Base-by-base conservation (phyloP, 2,888 invertebrate species). In the Acrobasis repandana region DNA sequence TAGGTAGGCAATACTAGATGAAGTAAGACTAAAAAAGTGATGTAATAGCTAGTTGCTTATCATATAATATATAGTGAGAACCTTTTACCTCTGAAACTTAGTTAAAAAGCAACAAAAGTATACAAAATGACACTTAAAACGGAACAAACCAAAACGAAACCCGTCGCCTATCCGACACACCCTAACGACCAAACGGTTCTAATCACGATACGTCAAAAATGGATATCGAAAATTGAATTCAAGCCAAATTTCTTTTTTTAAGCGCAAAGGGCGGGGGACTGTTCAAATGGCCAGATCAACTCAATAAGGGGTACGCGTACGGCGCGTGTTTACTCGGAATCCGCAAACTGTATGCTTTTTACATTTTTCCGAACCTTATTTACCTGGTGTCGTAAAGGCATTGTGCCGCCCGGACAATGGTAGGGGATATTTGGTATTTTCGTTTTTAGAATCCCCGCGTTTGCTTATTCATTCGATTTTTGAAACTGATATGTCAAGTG, bases 121-220 rank as follows among this genome's bases (percentile, higher is more conserved):
- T 65, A 63, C 61, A 60, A 70, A 70, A 69, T 72, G 69, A 69
- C 77, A 77, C 76, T 80, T 75, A 82, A 79, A 63, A 75, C 63
- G 67, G 81, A 78, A 74, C 72, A 76, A 74, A 81, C 74, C 75
- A 16, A 79, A 72, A 75, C 71, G 72, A 20, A 15, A 62, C 65
- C 63, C 63, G 66, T 63, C 70, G 72, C 69, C 73, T 69, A 67
- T 63, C 62, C 73, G 68, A 79, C 77, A 76, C 78, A 70, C 78
- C 86, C 83, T 90, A 90, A 92, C 91, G 86, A 89, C 81, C 83
- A 85, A 89, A 86, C 90, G 83, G 90, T 89, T 89, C 90, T 91
- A 92, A 92, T 92, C 92, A 91, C 82, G 86, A 80, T 82, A 86
- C 85, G 92, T 92, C 92, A 92, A 88, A 91, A 91, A 87, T 91